Evolutionary conservation across 2,113 vertebrate species (phyloP).

Genomic region (Phycodurus eques): DNA sequence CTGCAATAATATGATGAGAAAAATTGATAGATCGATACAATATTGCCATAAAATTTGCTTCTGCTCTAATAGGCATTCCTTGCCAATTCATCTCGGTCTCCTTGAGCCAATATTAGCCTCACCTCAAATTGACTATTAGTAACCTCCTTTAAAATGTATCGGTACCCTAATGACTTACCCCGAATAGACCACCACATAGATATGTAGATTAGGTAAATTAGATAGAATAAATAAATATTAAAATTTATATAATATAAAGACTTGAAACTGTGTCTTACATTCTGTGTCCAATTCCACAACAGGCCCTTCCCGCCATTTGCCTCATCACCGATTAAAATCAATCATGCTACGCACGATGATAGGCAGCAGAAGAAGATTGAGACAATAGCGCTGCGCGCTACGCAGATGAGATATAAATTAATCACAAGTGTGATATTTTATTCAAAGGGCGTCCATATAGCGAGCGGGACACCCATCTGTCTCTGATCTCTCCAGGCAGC

Average conservation of each 20-base stretch:
- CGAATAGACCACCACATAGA: background rate
- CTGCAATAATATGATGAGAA: too few species aligned
- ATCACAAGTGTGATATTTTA: constrained; percentile 73
- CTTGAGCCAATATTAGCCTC: too few species aligned
- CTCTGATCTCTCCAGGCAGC: constrained; percentile 65
- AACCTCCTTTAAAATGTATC: background rate
- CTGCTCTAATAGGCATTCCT: too few species aligned
- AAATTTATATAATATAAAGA: background rate
- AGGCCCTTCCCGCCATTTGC: background rate
- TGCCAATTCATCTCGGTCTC: too few species aligned
- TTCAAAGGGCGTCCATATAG: constrained; percentile 53
- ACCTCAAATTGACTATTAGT: too few species aligned
- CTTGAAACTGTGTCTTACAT: background rate
- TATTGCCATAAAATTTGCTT: too few species aligned
- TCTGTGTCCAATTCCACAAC: background rate
- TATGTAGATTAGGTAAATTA: background rate
- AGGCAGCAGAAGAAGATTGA: constrained; percentile 18
- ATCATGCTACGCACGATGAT: constrained; percentile 26
- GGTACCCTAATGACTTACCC: too few species aligned
- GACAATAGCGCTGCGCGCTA: constrained; percentile 44
- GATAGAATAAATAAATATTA: background rate
- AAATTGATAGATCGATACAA: too few species aligned
- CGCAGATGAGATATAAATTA: constrained; percentile 66
- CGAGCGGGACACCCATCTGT: constrained; percentile 57
- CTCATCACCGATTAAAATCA: constrained; percentile 1